Base-by-base conservation (phyloP, 2,113 vertebrate species). In the Rhipidura dahli region DNA sequence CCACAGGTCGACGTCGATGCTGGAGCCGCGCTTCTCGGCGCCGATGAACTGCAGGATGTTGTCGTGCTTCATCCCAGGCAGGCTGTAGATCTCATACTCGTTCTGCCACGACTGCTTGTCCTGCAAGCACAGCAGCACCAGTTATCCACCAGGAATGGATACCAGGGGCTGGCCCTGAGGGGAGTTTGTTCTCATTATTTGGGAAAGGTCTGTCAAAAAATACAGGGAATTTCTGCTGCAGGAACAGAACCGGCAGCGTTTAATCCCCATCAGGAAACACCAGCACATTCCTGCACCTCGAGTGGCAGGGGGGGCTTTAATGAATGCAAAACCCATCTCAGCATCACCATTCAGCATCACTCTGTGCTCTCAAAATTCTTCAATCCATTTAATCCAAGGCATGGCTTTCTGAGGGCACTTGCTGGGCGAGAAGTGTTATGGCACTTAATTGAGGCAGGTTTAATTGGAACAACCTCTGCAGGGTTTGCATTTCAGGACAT, bases 91-190 rank as follows among this genome's bases (percentile, higher is more conserved):
- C 97, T 99, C 99, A 13, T 99, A 99, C 94, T 99, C 99, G 30
- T 99, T 99, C 98, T 99, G 99, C 99, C 99, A 99, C 1, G 99
- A 99, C 91, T 99, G 98, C 87, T 99, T 99, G 97, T 99, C 99
- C 99, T 99, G 88, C 42, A 23, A 40, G 20, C 21, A 56, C 39
- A 37, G 35, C 49, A 86, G 14, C 83, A 86, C 4, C 44, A 7
- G 15, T 45, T 0, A 77, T 0, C 39, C 72, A 23, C 3, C 63
- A 44, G 26, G 2, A 11, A 3, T 0, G 27, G 13, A 2, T 0
- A 1, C 0, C 23, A 10, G 24, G 47, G n/a, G n/a, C 21, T 31
- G 66, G 39, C 17, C 33, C 16, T 5, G 19, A 0, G 20, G 19
- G 47, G 10, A 15, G 13, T 26, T 42, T 17, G 51, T 8, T 57